Percentiles rank a stretch among this genome's conserved stretches.
Conservation (phyloP, 2,888 invertebrate genomes). For the Anorthoa munda region DNA sequence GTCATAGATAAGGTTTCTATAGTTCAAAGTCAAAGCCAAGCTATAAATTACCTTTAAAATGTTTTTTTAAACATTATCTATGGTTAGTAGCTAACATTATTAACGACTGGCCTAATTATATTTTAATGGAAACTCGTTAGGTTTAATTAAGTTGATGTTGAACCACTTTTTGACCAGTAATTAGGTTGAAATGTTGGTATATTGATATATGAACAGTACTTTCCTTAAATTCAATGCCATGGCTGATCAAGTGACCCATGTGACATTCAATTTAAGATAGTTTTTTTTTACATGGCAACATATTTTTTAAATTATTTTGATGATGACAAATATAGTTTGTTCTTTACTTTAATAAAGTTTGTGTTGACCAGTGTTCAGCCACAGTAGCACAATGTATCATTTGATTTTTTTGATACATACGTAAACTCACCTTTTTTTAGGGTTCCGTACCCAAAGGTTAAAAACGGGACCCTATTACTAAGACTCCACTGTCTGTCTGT, state of each 20-base stretch:
- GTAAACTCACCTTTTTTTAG: no score
- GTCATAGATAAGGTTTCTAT: constrained; percentile 20
- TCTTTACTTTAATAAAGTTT: no score
- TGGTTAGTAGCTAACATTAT: constrained; percentile 6
- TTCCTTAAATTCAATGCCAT: background rate
- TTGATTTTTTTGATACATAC: no score
- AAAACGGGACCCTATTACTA: no score
- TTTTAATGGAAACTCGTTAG: constrained; percentile 31
- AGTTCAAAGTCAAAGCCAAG: constrained; percentile 36
- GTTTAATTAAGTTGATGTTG: constrained; percentile 35
- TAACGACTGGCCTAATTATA: constrained; percentile 32
- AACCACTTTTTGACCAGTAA: constrained; percentile 45
- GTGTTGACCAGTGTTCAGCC: no score
- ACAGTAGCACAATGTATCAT: no score
- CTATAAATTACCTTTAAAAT: constrained; percentile 3
- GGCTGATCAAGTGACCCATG: background rate
- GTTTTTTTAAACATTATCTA: background rate
- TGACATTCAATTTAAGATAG: background rate
- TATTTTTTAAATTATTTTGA: background rate
- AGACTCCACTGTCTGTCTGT: no score
- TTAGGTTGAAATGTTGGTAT: constrained; percentile 27
- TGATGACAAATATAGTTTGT: no score
- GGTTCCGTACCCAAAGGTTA: no score
- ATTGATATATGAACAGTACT: background rate
- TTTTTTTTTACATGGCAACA: background rate